Evolutionary conservation across 1,140 invertebrate genomes (phyloP), one percentile per base, ranked within the genome.

Genomic region (Cephus cinctus): DNA sequence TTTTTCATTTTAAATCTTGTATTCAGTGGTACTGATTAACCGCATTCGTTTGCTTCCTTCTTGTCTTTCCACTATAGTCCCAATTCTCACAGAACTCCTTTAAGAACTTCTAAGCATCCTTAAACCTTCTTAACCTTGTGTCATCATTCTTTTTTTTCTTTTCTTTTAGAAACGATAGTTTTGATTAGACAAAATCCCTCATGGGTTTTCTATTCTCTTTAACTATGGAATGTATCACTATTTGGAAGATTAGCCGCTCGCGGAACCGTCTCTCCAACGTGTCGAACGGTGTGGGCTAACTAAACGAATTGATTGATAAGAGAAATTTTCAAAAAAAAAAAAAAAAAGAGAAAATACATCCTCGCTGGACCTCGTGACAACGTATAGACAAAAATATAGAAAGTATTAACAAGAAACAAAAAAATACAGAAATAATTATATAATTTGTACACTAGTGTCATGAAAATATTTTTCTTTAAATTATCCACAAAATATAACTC

Each of bases 161-260:
- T 44, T 35, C 9, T 35, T 54, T 54, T 54, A 54, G 43, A 61
- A 60, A 60, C 46, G 19, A 54, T 54, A 54, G n/a, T 65, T 69
- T 66, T 67, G 61, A 66, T 67, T 65, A 66, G 55, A 64, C 60
- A 59, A 67, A 66, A 54, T 48, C 35, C 16, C 40, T 32, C n/a
- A n/a, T 47, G n/a, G n/a, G n/a, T 44, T 47, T 47, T 32, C 15
- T 38, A 46, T 47, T 41, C 45, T 54, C 61, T 63, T 67, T 54
- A 61, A 56, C 54, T 69, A 73, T 73, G 73, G 73, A 75, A 75
- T 74, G 73, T 71, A 74, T 73, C 60, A 62, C 60, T 73, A 73
- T 68, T 68, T 67, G 71, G 71, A 74, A 75, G 70, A 71, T 70
- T 71, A 65, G 46, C 63, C 54, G 52, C 56, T 51, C 55, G 21